These are phyloP conservation scores for Ichneumon xanthorius DNA, from an alignment of 2,888 invertebrate species.

Conservation along the genomic window DNA sequence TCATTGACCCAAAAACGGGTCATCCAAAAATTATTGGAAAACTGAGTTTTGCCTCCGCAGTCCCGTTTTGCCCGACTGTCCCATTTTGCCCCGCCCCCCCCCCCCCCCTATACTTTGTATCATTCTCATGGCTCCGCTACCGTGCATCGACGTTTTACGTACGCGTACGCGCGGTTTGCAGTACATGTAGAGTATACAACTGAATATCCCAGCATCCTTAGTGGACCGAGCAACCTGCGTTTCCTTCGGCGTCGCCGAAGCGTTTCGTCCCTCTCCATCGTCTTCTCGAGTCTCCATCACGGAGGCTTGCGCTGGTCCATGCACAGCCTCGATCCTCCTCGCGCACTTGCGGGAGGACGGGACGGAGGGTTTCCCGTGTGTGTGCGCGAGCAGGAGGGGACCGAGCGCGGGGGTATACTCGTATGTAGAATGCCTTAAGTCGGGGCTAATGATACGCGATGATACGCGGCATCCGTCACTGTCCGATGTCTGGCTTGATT, in stretches of 20 bases:
- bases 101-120: neutral
- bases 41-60: no score
- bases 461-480: conserved; percentile 84
- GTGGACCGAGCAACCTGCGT: conserved; percentile 35
- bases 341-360: conserved; percentile 33
- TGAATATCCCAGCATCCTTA: conserved; percentile 48
- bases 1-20: no score
- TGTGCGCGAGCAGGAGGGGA: conserved; percentile 45
- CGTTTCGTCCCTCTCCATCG: conserved; percentile 43
- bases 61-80: no score
- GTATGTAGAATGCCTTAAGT: conserved; percentile 77
- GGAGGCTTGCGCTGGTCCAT: neutral
- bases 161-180: neutral
- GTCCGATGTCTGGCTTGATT: conserved; percentile 83
- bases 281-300: conserved; percentile 36
- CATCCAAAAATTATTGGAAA: no score
- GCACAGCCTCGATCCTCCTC: neutral
- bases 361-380: conserved; percentile 24
- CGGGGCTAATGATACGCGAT: conserved; percentile 83
- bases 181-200: conserved; percentile 34
- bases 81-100: no score
- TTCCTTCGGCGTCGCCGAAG: conserved; percentile 61
- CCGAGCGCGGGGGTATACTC: conserved; percentile 61
- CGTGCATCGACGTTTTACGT: neutral
- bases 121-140: conserved; percentile 6